Evolutionary conservation across 2,113 vertebrate species (phyloP).

Genomic region (Lipotes vexillifer): DNA sequence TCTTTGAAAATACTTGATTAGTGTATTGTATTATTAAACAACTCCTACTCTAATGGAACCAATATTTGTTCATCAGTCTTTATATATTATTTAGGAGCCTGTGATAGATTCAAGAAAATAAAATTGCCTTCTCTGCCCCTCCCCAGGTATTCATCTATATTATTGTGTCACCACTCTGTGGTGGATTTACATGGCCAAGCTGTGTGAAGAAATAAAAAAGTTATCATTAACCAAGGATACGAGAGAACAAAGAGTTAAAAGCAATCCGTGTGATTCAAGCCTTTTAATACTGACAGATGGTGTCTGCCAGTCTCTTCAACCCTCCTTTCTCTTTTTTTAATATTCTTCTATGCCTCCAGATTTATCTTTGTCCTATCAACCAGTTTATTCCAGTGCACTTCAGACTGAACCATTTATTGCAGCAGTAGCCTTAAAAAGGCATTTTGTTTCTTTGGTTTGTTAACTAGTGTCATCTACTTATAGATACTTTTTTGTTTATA

Average conservation of each 20-base stretch:
- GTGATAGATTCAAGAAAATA: conserved; percentile 4
- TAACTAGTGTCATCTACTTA: conserved; percentile 1
- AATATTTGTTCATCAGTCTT: neutral
- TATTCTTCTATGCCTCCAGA: conserved; percentile 39
- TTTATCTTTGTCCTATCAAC: conserved; percentile 31
- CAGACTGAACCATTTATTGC: conserved; percentile 20
- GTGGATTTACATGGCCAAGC: conserved; percentile 89
- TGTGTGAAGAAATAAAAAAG: conserved; percentile 87
- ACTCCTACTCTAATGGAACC: neutral
- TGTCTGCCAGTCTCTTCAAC: conserved; percentile 46
- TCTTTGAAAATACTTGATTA: conserved; percentile 1
- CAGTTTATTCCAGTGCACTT: conserved; percentile 67
- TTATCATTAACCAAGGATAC: conserved; percentile 50
- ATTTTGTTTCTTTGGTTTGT: conserved; percentile 24
- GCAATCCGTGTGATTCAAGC: conserved; percentile 61
- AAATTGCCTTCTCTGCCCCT: neutral
- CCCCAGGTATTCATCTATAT: conserved; percentile 91
- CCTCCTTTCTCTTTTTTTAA: conserved; percentile 62
- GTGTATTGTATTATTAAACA: neutral
- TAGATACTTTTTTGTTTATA: conserved; percentile 19
- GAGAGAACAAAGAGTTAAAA: conserved; percentile 63
- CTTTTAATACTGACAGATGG: conserved; percentile 67
- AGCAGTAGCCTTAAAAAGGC: conserved; percentile 24
- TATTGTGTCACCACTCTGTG: conserved; percentile 89
- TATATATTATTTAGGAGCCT: neutral